Conservation (phyloP, 1,140 invertebrate genomes). For the Meloidogyne chitwoodi region DNA sequence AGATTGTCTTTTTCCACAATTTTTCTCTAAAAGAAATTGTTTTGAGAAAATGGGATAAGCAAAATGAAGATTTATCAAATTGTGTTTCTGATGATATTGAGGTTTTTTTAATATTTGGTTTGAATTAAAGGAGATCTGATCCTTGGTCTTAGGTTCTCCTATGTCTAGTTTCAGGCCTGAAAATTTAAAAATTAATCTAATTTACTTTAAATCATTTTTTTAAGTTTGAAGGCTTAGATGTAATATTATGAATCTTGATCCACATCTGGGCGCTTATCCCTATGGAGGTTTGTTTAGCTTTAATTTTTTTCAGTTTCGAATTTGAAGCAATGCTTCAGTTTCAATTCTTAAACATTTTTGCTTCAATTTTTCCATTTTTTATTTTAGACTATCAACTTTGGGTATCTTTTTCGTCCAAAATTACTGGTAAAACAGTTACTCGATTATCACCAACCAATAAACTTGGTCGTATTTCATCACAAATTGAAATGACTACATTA, state of each 20-base stretch:
- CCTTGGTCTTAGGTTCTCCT: no score
- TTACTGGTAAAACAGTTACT: constrained; percentile 65
- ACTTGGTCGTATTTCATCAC: constrained; percentile 45
- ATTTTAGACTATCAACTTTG: constrained; percentile 81
- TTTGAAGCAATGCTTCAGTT: background rate
- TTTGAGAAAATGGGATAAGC: constrained; percentile 76
- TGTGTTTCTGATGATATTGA: constrained; percentile 65
- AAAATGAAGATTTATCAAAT: constrained; percentile 60
- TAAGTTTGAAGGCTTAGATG: constrained; percentile 65
- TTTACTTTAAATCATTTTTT: no score
- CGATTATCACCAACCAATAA: constrained; percentile 39
- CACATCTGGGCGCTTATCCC: constrained; percentile 81
- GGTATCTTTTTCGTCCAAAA: constrained; percentile 74
- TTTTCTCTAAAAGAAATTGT: constrained; percentile 79
- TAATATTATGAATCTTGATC: constrained; percentile 76
- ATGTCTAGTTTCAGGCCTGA: no score
- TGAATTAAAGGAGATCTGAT: background rate
- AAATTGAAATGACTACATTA: constrained; percentile 46
- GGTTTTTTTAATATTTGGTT: constrained; percentile 60
- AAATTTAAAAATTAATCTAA: no score
- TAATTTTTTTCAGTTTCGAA: no score
- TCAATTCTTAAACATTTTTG: background rate
- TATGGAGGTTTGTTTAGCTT: background rate
- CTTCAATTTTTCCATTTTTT: background rate
- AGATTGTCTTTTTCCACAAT: constrained; percentile 83